Evolutionary conservation across 2,888 invertebrate genomes (phyloP).

Genomic region (Globia sparganii): DNA sequence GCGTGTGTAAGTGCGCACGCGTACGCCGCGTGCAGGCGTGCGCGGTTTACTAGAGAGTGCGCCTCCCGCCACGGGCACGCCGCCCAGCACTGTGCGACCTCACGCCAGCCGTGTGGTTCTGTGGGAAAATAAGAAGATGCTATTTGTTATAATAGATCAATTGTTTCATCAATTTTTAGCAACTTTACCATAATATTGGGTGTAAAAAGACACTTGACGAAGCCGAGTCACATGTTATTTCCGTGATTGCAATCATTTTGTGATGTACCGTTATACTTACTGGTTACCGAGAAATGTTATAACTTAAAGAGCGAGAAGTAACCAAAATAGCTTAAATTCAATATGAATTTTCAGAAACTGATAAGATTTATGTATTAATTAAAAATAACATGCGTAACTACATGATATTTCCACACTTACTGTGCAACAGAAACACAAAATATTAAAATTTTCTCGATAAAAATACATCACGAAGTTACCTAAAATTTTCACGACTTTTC

Average conservation of each 20-base stretch:
- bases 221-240: background rate
- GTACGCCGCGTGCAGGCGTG: conserved; percentile 77
- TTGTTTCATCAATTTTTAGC: background rate
- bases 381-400: no score
- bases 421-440: no score
- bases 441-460: no score
- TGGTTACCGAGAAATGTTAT: background rate
- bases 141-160: no score
- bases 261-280: background rate
- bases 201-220: background rate
- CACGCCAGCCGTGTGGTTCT: conserved; percentile 74
- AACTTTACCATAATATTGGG: no score
- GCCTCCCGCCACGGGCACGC: conserved; percentile 70
- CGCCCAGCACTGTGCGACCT: conserved; percentile 65
- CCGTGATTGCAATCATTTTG: background rate
- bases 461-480: no score
- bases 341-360: no score
- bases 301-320: background rate
- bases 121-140: background rate
- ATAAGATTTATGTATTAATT: no score
- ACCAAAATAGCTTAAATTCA: no score
- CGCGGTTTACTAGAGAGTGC: conserved; percentile 63
- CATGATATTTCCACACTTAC: no score
- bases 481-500: no score
- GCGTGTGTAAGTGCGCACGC: conserved; percentile 65